A percentile compares a stretch with the other conserved stretches of the same genome.
Conservation (phyloP, 2,113 vertebrate species). For the Neoarius graeffei region DNA sequence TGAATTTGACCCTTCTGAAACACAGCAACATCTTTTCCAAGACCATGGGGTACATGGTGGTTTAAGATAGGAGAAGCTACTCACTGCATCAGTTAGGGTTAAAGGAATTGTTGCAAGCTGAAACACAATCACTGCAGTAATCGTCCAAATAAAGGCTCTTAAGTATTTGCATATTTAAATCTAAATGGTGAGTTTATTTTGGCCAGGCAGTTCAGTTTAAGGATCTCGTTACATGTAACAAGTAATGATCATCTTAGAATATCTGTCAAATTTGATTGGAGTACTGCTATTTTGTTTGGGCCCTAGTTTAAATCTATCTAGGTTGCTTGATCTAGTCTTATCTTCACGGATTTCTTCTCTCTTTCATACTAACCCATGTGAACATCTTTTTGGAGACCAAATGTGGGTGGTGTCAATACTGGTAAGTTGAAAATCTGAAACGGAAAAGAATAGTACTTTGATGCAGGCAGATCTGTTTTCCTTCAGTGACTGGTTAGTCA, state of each 20-base stretch:
- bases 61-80: too few species aligned
- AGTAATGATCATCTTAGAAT: background rate
- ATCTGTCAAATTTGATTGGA: background rate
- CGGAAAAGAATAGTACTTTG: background rate
- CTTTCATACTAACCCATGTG: slow-evolving; percentile 5
- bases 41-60: too few species aligned
- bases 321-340: background rate
- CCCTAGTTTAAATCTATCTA: slow-evolving; percentile 1
- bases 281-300: background rate
- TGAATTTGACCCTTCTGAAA: too few species aligned
- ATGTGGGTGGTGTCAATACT: background rate
- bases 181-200: too few species aligned
- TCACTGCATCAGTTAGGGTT: too few species aligned
- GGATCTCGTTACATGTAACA: background rate
- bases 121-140: too few species aligned
- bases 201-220: background rate
- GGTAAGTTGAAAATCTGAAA: background rate
- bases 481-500: background rate
- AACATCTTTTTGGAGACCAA: background rate
- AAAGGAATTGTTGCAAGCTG: too few species aligned
- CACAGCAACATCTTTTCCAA: too few species aligned
- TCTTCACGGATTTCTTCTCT: background rate
- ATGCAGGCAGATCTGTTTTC: background rate
- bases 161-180: too few species aligned
- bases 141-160: too few species aligned